Evolutionary conservation across 2,888 invertebrate species (phyloP), one percentile per base, ranked within the genome.

Genomic region (Coenonympha glycerion): DNA sequence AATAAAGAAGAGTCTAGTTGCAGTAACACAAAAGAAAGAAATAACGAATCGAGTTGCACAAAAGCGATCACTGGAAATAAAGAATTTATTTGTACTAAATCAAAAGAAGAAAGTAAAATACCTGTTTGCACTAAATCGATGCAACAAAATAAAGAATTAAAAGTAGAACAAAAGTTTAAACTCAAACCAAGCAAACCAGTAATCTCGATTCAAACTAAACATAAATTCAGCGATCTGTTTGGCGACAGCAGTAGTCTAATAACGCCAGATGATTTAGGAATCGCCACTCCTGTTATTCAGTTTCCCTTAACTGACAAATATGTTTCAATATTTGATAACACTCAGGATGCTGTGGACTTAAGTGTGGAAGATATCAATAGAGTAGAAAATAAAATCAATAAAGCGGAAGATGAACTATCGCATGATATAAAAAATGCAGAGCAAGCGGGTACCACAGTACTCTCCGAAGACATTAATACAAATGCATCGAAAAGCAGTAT

Each of bases 241-340:
- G 86, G 84, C 28, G 86, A 87, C 28, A 81, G 76, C 58, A 76
- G 63, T 51, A 86, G 86, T 70, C 65, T 87, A 54, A 81, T 87
- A 61, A 79, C 76, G 22, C 85, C 82, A 6, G 84, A 82, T 59
- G 86, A 87, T 62, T 70, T 87, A 57, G 81, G 79, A 41, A 60
- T 82, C 54, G 54, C 59, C 24, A 13, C 55, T n/a, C 26, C 50
- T 6, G 39, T 60, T 49, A 53, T 56, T 19, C 57, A 59, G 22
- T 36, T 44, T n/a, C 47, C 49, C 34, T 33, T 53, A 11, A 30
- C 56, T 9, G 59, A 56, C 21, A 64, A 65, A 55, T 79, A 71
- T 62, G 55, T 62, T 9, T 70, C 73, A 0, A 62, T 78, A 11
- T 75, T 71, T 64, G 83, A 84, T 59, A 77, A 82, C 33, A 76